These are phyloP conservation scores for Drosophila robusta DNA, from an alignment of 2,888 invertebrate species.

Conservation along the genomic window DNA sequence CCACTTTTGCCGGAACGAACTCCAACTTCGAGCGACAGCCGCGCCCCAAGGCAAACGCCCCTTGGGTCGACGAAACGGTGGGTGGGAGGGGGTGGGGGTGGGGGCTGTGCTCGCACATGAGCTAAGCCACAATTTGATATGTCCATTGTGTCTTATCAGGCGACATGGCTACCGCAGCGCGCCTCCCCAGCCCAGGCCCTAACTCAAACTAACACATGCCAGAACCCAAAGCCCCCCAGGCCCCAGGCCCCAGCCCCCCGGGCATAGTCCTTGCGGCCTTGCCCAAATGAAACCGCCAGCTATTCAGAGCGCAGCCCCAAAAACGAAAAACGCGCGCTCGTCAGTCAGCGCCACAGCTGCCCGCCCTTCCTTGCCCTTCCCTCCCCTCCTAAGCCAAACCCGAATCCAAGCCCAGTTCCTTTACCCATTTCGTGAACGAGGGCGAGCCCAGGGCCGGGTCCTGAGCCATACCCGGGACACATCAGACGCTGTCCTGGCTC, in stretches of 20 bases:
- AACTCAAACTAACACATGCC: conserved; percentile 70
- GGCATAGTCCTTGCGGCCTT: conserved; percentile 73
- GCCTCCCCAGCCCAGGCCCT: conserved; percentile 56
- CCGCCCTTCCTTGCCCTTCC: background rate
- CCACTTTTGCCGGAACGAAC: conserved; percentile 43
- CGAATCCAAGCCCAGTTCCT: conserved; percentile 18
- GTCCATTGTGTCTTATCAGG: conserved; percentile 84
- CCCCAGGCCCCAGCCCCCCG: conserved; percentile 25
- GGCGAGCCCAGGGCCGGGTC: conserved; percentile 58
- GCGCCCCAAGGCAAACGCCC: conserved; percentile 63
- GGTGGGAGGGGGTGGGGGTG: background rate
- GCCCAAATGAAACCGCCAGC: conserved; percentile 73
- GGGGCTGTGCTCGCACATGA: conserved; percentile 30
- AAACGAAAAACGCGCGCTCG: conserved; percentile 74
- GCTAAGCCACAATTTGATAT: conserved; percentile 83
- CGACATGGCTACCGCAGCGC: conserved; percentile 78
- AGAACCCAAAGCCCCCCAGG: conserved; percentile 8
- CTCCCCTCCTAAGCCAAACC: conserved; percentile 12
- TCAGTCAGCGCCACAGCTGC: conserved; percentile 46
- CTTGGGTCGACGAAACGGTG: conserved; percentile 15
- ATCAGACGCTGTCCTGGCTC: conserved; percentile 57
- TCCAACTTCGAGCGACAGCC: conserved; percentile 41
- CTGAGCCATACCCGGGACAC: conserved; percentile 55
- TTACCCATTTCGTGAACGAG: conserved; percentile 46
- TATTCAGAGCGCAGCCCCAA: conserved; percentile 41